Conservation (phyloP, 2,888 invertebrate genomes). For the Nematopogon swammerdamellus region DNA sequence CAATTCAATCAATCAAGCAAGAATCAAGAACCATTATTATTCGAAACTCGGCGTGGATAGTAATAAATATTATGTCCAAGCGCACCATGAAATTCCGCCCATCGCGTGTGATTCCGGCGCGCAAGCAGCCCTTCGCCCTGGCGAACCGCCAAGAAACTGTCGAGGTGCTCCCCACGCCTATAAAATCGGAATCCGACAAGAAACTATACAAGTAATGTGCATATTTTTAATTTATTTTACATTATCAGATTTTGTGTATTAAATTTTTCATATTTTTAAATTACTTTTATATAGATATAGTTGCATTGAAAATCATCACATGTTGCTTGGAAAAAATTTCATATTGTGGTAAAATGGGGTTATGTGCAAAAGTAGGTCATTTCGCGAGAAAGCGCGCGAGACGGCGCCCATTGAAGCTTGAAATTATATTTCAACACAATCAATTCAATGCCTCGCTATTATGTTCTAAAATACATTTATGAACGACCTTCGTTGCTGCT, state of each 20-base stretch:
- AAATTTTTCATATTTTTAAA: conserved; percentile 3
- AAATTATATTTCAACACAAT: not conserved
- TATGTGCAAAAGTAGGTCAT: not conserved
- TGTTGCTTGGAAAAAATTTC: too few species aligned
- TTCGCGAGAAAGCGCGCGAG: not conserved
- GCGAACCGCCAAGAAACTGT: conserved; percentile 34
- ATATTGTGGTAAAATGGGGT: too few species aligned
- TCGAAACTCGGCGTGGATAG: too few species aligned
- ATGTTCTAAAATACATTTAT: too few species aligned
- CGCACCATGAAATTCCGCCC: not conserved
- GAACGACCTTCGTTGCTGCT: too few species aligned
- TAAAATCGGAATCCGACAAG: conserved; percentile 73
- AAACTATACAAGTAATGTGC: conserved; percentile 67
- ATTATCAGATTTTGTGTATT: conserved; percentile 14
- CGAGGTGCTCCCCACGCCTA: conserved; percentile 52
- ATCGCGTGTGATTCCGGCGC: not conserved
- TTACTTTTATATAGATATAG: not conserved
- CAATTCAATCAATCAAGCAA: too few species aligned
- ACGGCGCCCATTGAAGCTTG: not conserved
- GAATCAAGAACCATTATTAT: too few species aligned
- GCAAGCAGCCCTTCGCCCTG: conserved; percentile 20
- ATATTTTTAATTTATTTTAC: conserved; percentile 14
- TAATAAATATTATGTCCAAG: not conserved
- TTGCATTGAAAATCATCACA: not conserved
- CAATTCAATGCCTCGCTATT: too few species aligned